Percentiles rank a stretch among this genome's conserved stretches.
Evolutionary conservation across 2,888 invertebrate genomes (phyloP).

Genomic region (Lepidocyrtinus sp.): DNA sequence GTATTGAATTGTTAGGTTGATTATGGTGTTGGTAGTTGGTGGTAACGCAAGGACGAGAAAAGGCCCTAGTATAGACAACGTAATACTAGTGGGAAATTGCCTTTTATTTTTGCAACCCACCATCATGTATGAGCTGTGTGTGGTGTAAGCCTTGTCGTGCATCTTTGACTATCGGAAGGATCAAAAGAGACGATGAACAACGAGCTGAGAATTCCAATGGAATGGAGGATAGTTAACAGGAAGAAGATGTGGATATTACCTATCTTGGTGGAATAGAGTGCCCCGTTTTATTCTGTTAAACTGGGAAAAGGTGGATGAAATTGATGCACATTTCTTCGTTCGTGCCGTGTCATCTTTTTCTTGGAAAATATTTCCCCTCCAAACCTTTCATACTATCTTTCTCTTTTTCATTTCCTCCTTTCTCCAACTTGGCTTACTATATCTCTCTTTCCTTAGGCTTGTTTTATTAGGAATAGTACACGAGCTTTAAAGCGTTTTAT

Average conservation of each 20-base stretch:
- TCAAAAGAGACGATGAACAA: background rate
- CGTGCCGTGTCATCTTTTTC: conserved; percentile 5
- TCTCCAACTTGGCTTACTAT: no score
- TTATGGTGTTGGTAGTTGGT: background rate
- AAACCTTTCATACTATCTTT: no score
- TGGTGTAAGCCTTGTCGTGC: background rate
- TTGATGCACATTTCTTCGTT: conserved; percentile 8
- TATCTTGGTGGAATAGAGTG: no score
- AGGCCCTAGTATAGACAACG: conserved; percentile 15
- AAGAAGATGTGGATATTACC: background rate
- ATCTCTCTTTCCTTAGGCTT: no score
- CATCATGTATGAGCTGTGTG: background rate
- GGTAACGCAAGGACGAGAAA: conserved; percentile 14
- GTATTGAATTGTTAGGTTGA: conserved; percentile 39
- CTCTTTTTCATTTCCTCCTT: background rate
- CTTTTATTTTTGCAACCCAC: conserved; percentile 7
- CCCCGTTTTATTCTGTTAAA: background rate
- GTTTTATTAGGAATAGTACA: background rate
- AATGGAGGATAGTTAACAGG: background rate
- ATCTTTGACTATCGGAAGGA: background rate
- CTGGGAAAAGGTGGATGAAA: background rate
- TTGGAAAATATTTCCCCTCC: no score
- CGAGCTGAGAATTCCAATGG: background rate
- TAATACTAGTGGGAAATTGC: conserved; percentile 22
- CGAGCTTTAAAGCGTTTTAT: background rate